Evolutionary conservation across 1,140 invertebrate genomes (phyloP), one percentile per base, ranked within the genome.

Genomic region (Melitaea cinxia): DNA sequence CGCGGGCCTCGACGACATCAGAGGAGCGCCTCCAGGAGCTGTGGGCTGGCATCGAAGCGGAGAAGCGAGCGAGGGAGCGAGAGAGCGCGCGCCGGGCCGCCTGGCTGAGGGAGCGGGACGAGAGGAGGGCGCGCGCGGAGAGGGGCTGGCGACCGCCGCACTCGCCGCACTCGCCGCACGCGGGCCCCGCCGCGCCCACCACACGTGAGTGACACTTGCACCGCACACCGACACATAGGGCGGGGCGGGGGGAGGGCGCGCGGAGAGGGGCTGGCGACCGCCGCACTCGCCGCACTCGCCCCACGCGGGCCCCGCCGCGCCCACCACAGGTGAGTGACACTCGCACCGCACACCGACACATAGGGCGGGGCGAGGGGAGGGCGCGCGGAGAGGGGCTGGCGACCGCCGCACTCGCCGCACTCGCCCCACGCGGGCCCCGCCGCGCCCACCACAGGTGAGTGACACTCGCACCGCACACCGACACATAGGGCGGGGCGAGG

Each of bases 21-120:
- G 95, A 97, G 68, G 94, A 95, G 6, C 93, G 94, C 49, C 71
- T 97, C 4, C 92, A 94, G 47, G 94, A 94, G 60, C 93, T 97
- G 82, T 96, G 94, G 93, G 86, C 93, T 24, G 88, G 93, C 47
- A 95, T 97, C 39, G 94, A 96, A 72, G 93, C 94, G 33, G 93
- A 95, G 68, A 94, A 95, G 77, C 92, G 93, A 1, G 92, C 93
- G 53, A 92, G 94, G 53, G 94, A 96, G 72, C 92, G 94, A 45
- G 94, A 95, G 72, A 91, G 91, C 39, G 91, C 93, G 54, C 84
- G 92, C 15, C 91, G 95, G 53, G 89, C 94, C 4, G 93, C 93
- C 58, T 95, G 94, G 93, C 81, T 96, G 59, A 93, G 93, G 30
- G 95, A 96, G 79, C 91, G 95, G 17, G 95, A 96, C 73, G 92